phyloP scores from a whole-genome alignment of 2,113 vertebrate genomes.

The Orycteropus afer region DNA sequence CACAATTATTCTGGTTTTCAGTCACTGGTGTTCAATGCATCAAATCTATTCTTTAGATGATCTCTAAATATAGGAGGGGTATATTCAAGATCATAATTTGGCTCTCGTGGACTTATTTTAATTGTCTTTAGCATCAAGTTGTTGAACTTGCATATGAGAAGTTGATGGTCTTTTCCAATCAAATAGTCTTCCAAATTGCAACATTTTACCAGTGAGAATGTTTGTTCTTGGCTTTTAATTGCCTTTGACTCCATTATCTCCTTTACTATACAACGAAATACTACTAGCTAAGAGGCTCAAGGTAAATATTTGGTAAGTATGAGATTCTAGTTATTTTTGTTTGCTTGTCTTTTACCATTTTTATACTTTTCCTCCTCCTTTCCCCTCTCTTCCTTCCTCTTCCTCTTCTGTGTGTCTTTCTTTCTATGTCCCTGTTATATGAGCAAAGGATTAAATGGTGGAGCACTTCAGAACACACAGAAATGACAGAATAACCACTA shows the following conservation, averaged over 20 bases:
- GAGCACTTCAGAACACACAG: background rate
- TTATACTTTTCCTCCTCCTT: background rate
- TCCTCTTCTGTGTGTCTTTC: background rate
- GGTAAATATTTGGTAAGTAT: background rate
- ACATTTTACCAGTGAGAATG: slow-evolving; percentile 1
- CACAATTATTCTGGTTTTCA: too few species aligned
- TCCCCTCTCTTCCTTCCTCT: background rate
- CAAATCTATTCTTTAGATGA: too few species aligned
- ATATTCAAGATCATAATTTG: too few species aligned
- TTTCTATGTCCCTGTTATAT: background rate
- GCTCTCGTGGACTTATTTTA: too few species aligned
- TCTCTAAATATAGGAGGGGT: too few species aligned
- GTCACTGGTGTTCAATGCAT: too few species aligned
- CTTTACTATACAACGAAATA: background rate
- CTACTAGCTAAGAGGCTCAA: background rate
- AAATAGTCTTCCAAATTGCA: background rate
- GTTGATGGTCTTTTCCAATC: too few species aligned
- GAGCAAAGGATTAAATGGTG: background rate
- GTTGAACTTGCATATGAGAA: too few species aligned
- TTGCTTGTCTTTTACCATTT: background rate
- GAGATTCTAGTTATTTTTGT: background rate
- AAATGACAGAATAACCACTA: background rate
- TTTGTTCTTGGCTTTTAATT: background rate
- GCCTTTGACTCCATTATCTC: background rate
- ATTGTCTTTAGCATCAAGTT: too few species aligned